These are phyloP conservation scores for Aporophyla nigra DNA, from an alignment of 2,888 invertebrate genomes.

Conservation along the genomic window DNA sequence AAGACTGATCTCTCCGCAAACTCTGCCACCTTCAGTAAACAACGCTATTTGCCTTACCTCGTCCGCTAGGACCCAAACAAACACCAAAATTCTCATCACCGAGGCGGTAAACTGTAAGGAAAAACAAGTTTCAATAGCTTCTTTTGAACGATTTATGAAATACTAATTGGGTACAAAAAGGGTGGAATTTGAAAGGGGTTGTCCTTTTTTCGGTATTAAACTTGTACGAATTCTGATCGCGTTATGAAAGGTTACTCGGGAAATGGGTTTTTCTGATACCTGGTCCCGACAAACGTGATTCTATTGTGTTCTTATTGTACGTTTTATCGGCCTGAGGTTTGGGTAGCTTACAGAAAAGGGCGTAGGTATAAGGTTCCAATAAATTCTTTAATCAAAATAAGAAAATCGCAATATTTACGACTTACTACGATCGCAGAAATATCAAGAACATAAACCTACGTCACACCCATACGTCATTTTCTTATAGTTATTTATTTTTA, in stretches of 20 bases:
- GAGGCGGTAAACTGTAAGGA: conserved; percentile 70
- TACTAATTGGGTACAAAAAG: conserved; percentile 61
- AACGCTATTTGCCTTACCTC: conserved; percentile 78
- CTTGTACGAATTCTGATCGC: conserved; percentile 51
- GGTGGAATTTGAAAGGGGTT: conserved; percentile 44
- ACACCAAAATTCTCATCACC: conserved; percentile 80
- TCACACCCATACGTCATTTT: conserved; percentile 78
- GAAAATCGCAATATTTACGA: conserved; percentile 35
- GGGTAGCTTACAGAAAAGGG: conserved; percentile 27
- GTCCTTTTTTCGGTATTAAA: conserved; percentile 46
- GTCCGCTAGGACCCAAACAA: conserved; percentile 79
- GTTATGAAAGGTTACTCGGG: conserved; percentile 53
- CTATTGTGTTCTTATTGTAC: conserved; percentile 50
- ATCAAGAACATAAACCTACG: conserved; percentile 65
- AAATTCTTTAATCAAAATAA: conserved; percentile 31
- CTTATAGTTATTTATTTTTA: conserved; percentile 78
- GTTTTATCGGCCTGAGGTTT: conserved; percentile 27
- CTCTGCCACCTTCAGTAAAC: conserved; percentile 78
- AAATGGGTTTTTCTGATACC: conserved; percentile 58
- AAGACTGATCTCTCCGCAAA: conserved; percentile 76
- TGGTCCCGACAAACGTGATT: conserved; percentile 35
- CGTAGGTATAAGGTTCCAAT: conserved; percentile 3
- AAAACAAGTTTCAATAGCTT: conserved; percentile 43
- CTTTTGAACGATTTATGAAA: conserved; percentile 51
- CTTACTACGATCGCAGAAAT: conserved; percentile 30